Conservation (phyloP, 92 coral and sea anemone species). For the Phenganax stokvisi region DNA sequence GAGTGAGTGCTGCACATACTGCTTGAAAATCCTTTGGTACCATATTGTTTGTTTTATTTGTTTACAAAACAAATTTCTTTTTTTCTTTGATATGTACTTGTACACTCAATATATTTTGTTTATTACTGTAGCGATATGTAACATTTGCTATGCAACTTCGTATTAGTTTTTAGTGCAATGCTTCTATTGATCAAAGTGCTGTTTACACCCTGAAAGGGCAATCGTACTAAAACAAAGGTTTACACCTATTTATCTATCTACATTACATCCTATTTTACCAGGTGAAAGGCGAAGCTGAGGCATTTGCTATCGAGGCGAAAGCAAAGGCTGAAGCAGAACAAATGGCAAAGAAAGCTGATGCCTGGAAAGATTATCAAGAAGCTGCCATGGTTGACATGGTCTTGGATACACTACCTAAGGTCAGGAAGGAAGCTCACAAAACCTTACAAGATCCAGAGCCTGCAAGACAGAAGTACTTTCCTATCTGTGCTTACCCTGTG, state of each 20-base stretch:
- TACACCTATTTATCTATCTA: not conserved
- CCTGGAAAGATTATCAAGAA: conserved; percentile 96
- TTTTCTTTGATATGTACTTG: too few relatives aligned
- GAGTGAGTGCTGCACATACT: conserved; percentile 43
- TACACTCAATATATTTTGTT: too few relatives aligned
- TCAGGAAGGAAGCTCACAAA: not conserved
- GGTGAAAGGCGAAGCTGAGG: conserved; percentile 97
- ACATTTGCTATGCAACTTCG: not conserved
- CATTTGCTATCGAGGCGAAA: conserved; percentile 93
- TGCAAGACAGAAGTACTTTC: not conserved
- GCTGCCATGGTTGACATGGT: conserved; percentile 99
- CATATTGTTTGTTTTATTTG: too few relatives aligned
- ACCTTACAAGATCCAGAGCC: too few relatives aligned
- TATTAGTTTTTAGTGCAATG: too few relatives aligned
- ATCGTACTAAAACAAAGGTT: too few relatives aligned
- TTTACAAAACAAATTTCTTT: too few relatives aligned
- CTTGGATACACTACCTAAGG: conserved; percentile 95
- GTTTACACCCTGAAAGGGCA: too few relatives aligned
- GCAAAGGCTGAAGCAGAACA: conserved; percentile 98
- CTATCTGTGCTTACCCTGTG: not conserved
- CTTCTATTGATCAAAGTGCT: too few relatives aligned
- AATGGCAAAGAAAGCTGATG: conserved; percentile 99
- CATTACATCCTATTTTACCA: conserved; percentile 20
- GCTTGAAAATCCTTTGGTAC: too few relatives aligned
- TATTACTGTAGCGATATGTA: not conserved